phyloP scores from a whole-genome alignment of 1,140 invertebrate species.

The Ceratina australensis region DNA sequence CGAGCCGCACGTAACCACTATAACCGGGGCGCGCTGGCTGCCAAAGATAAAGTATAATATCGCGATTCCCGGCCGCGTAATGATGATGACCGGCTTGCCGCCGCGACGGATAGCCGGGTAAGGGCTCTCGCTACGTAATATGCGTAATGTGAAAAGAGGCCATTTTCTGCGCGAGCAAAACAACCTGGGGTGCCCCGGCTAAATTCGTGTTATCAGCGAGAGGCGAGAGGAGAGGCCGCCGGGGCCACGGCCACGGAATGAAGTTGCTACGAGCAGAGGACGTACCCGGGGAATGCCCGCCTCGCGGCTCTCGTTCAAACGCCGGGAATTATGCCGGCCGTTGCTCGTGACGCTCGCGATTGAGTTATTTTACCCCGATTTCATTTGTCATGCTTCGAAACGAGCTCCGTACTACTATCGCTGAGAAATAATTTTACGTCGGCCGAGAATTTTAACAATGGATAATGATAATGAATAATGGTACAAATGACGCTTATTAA shows the following conservation, averaged over 20 bases:
- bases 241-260: conserved; percentile 17
- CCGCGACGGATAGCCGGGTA: conserved; percentile 67
- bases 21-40: conserved; percentile 62
- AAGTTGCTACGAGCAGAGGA: conserved; percentile 26
- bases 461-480: too few species aligned
- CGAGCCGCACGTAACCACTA: conserved; percentile 67
- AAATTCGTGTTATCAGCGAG: conserved; percentile 62
- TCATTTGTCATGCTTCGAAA: conserved; percentile 34
- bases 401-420: too few species aligned
- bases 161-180: conserved; percentile 72
- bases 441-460: too few species aligned
- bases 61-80: conserved; percentile 78
- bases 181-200: conserved; percentile 46
- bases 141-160: conserved; percentile 76
- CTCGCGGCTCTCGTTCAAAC: conserved; percentile 18
- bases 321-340: conserved; percentile 18
- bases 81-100: conserved; percentile 79
- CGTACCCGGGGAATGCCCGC: background rate
- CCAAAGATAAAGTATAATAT: conserved; percentile 79
- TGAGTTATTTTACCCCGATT: conserved; percentile 37
- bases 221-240: conserved; percentile 40
- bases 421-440: too few species aligned
- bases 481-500: too few species aligned
- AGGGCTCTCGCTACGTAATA: conserved; percentile 70
- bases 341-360: background rate